Conservation (phyloP, 2,113 vertebrate species). For the Onychorhynchus coronatus region DNA sequence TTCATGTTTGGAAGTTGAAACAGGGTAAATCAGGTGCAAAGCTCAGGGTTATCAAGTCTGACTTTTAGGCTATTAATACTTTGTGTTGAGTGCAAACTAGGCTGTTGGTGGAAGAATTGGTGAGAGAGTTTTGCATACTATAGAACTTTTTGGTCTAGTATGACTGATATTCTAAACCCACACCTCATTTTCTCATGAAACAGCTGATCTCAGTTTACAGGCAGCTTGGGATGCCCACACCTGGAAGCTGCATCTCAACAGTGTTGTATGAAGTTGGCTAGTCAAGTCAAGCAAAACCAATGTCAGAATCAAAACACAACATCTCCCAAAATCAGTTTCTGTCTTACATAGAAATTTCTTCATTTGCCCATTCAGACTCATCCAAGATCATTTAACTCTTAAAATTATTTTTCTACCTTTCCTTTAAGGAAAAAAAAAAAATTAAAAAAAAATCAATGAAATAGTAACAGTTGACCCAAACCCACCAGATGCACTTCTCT, state of each 20-base stretch:
- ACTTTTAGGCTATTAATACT: background rate
- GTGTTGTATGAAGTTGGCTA: background rate
- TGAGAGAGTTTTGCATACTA: background rate
- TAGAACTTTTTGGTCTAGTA: background rate
- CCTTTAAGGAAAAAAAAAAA: background rate
- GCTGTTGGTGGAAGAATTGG: background rate
- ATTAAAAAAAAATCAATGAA: background rate
- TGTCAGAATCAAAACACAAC: background rate
- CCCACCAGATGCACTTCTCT: background rate
- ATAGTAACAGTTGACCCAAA: background rate
- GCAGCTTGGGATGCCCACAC: background rate
- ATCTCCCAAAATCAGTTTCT: background rate
- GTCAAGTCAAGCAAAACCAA: background rate
- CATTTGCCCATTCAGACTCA: background rate
- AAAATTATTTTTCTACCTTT: background rate
- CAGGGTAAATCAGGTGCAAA: background rate
- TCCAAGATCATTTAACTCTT: background rate
- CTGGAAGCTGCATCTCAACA: background rate
- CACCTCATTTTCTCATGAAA: background rate
- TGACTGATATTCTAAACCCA: rapidly evolving
- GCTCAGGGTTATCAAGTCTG: background rate
- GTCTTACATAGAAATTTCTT: background rate
- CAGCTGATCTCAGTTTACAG: background rate
- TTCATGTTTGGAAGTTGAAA: background rate
- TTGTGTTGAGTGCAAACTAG: background rate